phyloP scores from a whole-genome alignment of 2,888 invertebrate genomes.

The Anorthoa munda region DNA sequence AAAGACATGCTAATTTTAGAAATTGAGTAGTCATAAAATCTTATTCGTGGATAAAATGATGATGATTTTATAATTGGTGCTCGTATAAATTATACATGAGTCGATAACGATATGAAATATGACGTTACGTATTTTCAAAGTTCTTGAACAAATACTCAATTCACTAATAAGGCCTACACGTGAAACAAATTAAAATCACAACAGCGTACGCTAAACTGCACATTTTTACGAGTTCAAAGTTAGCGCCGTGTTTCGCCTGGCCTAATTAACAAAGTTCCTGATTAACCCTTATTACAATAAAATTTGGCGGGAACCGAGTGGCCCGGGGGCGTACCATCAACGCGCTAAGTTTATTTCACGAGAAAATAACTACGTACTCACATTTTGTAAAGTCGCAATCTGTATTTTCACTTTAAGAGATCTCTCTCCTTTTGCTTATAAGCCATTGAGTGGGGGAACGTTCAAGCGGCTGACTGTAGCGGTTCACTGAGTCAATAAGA shows the following conservation, averaged over 20 bases:
- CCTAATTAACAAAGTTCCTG: conserved; percentile 63
- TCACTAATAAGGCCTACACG: conserved; percentile 42
- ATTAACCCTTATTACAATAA: conserved; percentile 68
- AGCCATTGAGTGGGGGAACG: conserved; percentile 61
- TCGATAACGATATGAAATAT: conserved; percentile 11
- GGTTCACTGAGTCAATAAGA: conserved; percentile 1
- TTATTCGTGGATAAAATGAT: background rate
- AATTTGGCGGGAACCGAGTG: conserved; percentile 57
- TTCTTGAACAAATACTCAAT: conserved; percentile 20
- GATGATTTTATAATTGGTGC: background rate
- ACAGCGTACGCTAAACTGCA: conserved; percentile 50
- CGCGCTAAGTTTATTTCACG: conserved; percentile 66
- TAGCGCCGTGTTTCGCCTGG: conserved; percentile 53
- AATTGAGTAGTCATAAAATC: background rate
- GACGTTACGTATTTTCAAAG: conserved; percentile 13
- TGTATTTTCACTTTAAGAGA: conserved; percentile 79
- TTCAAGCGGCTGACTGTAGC: conserved; percentile 46
- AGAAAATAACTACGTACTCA: conserved; percentile 71
- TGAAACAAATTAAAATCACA: conserved; percentile 60
- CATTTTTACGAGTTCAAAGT: conserved; percentile 57
- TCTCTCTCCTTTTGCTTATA: conserved; percentile 76
- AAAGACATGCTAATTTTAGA: background rate
- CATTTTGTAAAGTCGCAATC: conserved; percentile 76
- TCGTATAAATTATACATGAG: background rate
- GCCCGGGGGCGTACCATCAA: conserved; percentile 63